A percentile compares a stretch with the other conserved stretches of the same genome.
Conservation (phyloP, 2,888 invertebrate genomes). For the Balanococcus diminutus region DNA sequence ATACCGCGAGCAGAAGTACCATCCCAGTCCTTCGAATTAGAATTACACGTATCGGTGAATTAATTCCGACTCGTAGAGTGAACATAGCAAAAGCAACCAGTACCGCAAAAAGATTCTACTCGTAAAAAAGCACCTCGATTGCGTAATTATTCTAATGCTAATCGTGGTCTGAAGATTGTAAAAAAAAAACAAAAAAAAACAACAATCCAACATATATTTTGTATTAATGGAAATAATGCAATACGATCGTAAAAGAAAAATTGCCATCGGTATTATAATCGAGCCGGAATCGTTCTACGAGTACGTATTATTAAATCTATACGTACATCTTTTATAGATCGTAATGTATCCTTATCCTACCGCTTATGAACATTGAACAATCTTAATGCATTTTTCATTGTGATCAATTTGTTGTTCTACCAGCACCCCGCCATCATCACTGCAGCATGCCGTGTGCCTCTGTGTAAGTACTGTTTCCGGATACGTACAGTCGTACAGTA, state of each 20-base stretch:
- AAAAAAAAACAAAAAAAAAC: not conserved
- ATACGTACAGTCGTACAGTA: not conserved
- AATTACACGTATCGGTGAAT: conserved; percentile 12
- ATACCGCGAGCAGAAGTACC: not conserved
- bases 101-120: conserved; percentile 15
- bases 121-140: conserved; percentile 35
- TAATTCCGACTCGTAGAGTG: not conserved
- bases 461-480: not conserved
- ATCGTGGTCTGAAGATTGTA: not conserved
- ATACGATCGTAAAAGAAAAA: conserved; percentile 12
- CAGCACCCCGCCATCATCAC: not conserved
- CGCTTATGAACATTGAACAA: conserved; percentile 4
- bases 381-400: conserved; percentile 42
- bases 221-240: conserved; percentile 37
- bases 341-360: not conserved
- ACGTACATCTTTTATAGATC: too few relatives aligned
- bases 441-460: not conserved
- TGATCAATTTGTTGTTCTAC: conserved; percentile 36
- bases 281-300: not conserved
- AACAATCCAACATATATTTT: conserved; percentile 22
- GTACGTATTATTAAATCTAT: too few relatives aligned
- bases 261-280: not conserved
- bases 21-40: not conserved
- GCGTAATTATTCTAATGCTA: conserved; percentile 40
- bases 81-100: not conserved